phyloP scores from a whole-genome alignment of 2,888 invertebrate species.

The Venustoraphidia nigricollis region DNA sequence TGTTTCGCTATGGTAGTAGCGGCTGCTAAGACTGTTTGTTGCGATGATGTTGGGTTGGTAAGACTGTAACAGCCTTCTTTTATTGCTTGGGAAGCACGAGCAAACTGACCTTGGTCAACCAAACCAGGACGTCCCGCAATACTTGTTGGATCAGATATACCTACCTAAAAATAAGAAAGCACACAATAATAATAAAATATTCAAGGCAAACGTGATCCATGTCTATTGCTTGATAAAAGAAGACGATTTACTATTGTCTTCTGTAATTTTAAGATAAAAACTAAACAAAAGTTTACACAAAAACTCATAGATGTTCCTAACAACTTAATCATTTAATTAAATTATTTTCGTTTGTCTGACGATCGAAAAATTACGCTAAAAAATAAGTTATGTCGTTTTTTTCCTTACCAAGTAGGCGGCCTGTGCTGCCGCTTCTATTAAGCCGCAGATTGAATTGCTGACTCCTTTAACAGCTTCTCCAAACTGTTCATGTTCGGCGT shows the following conservation, averaged over 20 bases:
- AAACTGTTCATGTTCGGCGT: conserved; percentile 72
- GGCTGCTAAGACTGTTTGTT: conserved; percentile 76
- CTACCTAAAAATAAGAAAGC: conserved; percentile 41
- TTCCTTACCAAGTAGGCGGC: conserved; percentile 67
- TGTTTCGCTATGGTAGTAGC: conserved; percentile 92
- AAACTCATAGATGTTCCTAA: not conserved
- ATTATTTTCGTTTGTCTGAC: not conserved
- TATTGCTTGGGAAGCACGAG: conserved; percentile 80
- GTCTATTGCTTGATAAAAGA: not conserved
- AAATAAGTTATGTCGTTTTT: too few species aligned
- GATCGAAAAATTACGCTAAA: too few species aligned
- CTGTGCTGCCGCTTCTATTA: conserved; percentile 88
- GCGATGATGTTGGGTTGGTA: conserved; percentile 51
- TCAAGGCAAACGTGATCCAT: not conserved
- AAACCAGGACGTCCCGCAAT: conserved; percentile 78
- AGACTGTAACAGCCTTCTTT: conserved; percentile 74
- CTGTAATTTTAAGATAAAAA: not conserved
- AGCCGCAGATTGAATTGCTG: conserved; percentile 74
- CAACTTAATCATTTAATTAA: not conserved
- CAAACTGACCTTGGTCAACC: conserved; percentile 77
- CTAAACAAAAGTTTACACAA: not conserved
- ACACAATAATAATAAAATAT: not conserved
- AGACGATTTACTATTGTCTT: not conserved
- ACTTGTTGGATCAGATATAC: conserved; percentile 80
- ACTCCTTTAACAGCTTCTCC: conserved; percentile 70